These are phyloP conservation scores for Drosophila fungiperda DNA, from an alignment of 2,888 invertebrate genomes.

Conservation along the genomic window DNA sequence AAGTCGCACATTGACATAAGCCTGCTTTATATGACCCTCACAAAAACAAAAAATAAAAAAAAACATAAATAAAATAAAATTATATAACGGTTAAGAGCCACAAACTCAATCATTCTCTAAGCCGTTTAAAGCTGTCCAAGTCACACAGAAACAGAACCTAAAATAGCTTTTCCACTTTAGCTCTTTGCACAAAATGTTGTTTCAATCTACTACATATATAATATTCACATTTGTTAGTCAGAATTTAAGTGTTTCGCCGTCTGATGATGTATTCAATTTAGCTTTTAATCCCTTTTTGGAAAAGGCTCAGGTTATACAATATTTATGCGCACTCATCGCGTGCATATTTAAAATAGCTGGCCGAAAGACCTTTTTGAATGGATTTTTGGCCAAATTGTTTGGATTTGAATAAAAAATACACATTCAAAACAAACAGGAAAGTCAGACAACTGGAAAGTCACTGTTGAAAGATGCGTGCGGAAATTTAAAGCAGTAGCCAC, in stretches of 20 bases:
- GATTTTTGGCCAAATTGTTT: constrained; percentile 65
- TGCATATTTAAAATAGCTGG: constrained; percentile 55
- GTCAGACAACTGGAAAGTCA: constrained; percentile 9
- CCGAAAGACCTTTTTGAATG: constrained; percentile 60
- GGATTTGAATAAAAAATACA: constrained; percentile 60
- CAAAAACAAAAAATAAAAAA: constrained; percentile 5
- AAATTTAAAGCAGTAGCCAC: constrained; percentile 19
- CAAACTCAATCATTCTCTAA: constrained; percentile 50
- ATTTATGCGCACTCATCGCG: constrained; percentile 57
- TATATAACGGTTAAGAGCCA: constrained; percentile 41
- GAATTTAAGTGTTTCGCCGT: constrained; percentile 54
- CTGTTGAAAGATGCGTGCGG: constrained; percentile 35
- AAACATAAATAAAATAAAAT: constrained; percentile 36
- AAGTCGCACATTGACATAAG: constrained; percentile 49
- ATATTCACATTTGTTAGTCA: constrained; percentile 67
- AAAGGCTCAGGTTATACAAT: constrained; percentile 34
- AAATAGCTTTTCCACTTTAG: neutral
- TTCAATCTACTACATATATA: constrained; percentile 31
- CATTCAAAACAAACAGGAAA: constrained; percentile 23
- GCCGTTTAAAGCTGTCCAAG: constrained; percentile 59
- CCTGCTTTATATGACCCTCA: constrained; percentile 14
- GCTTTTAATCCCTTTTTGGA: constrained; percentile 43
- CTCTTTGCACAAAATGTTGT: neutral
- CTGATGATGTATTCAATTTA: constrained; percentile 62
- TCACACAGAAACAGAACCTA: constrained; percentile 26